These are phyloP conservation scores for Nyctibius grandis DNA, from an alignment of 2,797 vertebrate genomes.

Conservation along the genomic window DNA sequence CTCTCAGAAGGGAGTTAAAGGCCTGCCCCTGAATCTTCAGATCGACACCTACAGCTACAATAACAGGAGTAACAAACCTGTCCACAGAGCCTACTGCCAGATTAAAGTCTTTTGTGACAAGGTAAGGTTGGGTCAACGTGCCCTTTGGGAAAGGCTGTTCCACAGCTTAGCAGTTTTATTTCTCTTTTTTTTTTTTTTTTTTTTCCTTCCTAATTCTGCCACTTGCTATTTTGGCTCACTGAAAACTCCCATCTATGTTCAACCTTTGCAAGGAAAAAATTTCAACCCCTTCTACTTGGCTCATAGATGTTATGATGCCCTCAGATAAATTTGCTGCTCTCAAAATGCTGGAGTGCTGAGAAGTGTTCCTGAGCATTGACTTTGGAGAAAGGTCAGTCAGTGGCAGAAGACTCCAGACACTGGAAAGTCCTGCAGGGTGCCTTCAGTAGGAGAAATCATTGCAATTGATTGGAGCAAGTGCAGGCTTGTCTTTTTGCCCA, in stretches of 20 bases:
- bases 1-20: conserved; percentile 98
- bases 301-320: neutral
- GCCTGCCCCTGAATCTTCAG: conserved; percentile 93
- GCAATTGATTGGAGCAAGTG: neutral
- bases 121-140: conserved; percentile 51
- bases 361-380: neutral
- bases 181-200: neutral
- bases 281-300: neutral
- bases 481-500: neutral
- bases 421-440: neutral
- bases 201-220: neutral
- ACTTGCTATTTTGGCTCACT: neutral
- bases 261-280: neutral
- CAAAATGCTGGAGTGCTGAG: neutral
- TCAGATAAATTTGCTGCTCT: neutral
- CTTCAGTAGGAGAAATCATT: neutral
- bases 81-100: conserved; percentile 95
- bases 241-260: neutral
- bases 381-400: neutral
- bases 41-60: conserved; percentile 99
- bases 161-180: neutral
- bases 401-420: neutral
- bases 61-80: conserved; percentile 97
- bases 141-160: neutral
- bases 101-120: conserved; percentile 99